phyloP scores from a whole-genome alignment of 2,888 invertebrate species.

The Brenthis daphne region DNA sequence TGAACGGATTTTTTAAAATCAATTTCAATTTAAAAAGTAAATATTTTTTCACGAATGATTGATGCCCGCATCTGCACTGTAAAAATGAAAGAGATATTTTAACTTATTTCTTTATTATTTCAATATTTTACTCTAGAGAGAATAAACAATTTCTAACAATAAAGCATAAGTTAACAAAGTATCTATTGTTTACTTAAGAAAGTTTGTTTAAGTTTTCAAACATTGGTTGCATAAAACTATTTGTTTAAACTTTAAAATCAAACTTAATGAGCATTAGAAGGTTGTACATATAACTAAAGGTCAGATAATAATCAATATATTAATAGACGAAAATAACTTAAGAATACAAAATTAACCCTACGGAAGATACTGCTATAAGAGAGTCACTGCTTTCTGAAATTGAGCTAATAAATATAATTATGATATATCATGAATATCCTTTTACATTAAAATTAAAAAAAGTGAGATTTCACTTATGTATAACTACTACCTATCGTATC shows the following conservation, averaged over 20 bases:
- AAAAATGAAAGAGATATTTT: not conserved
- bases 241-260: not conserved
- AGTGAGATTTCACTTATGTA: too few species aligned
- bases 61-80: not conserved
- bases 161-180: constrained; percentile 6
- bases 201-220: constrained; percentile 1
- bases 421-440: too few species aligned
- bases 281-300: too few species aligned
- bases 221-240: not conserved
- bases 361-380: too few species aligned
- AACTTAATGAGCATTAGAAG: not conserved
- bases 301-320: too few species aligned
- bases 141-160: constrained; percentile 4
- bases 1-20: not conserved
- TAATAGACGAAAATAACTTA: too few species aligned
- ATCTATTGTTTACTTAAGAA: not conserved
- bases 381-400: too few species aligned
- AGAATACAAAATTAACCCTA: too few species aligned
- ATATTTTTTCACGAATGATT: not conserved
- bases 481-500: too few species aligned
- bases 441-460: too few species aligned
- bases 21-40: constrained; percentile 6
- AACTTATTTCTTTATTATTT: not conserved
- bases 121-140: not conserved
- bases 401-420: too few species aligned